Conservation (phyloP, 1,140 invertebrate genomes). For the Rhysida immarginata region DNA sequence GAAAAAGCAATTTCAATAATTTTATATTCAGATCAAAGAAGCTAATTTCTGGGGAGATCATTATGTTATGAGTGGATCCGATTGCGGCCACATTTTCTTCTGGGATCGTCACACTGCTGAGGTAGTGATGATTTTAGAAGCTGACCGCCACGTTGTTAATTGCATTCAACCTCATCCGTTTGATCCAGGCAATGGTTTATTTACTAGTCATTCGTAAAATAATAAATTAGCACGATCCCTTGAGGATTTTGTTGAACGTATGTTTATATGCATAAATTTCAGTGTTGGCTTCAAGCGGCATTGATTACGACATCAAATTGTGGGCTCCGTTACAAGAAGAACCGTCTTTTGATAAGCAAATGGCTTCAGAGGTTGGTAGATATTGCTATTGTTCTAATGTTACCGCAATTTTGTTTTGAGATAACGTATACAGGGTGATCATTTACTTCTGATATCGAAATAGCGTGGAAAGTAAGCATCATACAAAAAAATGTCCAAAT, state of each 20-base stretch:
- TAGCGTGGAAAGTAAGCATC: no score
- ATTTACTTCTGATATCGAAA: no score
- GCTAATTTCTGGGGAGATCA: constrained; percentile 74
- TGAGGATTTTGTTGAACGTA: no score
- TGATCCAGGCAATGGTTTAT: constrained; percentile 37
- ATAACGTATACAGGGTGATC: no score
- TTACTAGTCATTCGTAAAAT: no score
- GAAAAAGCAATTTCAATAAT: no score
- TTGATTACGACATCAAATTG: constrained; percentile 78
- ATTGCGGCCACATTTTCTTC: constrained; percentile 61
- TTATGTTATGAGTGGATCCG: constrained; percentile 69
- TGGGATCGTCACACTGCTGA: constrained; percentile 36
- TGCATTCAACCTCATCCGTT: constrained; percentile 71
- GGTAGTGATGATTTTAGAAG: constrained; percentile 61
- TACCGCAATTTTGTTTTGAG: no score
- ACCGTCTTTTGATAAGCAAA: constrained; percentile 43
- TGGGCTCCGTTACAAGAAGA: constrained; percentile 53
- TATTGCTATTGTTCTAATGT: no score
- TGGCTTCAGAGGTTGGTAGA: constrained; percentile 51
- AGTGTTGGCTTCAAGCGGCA: constrained; percentile 69
- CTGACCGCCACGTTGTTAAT: constrained; percentile 74
- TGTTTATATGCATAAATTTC: no score
- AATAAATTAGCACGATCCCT: no score
- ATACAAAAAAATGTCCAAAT: no score
- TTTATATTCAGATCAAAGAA: constrained; percentile 68